phyloP scores from a whole-genome alignment of 1,140 invertebrate genomes.

The Ceratitis capitata region DNA sequence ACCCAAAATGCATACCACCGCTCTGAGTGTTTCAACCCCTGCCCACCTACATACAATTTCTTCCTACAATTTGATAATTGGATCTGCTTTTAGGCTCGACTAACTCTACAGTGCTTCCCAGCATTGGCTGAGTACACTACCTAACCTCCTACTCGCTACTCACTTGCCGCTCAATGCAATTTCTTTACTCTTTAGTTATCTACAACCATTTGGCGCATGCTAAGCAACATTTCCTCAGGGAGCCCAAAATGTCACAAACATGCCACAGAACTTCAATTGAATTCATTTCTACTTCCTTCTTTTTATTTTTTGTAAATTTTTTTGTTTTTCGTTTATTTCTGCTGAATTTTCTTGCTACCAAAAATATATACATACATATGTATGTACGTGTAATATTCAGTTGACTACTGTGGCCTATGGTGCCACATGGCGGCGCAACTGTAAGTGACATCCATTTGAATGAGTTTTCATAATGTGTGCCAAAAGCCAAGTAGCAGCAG shows the following conservation, averaged over 20 bases:
- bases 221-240: background rate
- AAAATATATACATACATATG: background rate
- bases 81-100: background rate
- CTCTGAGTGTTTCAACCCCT: background rate
- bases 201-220: background rate
- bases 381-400: too few species aligned
- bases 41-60: background rate
- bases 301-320: background rate
- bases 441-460: background rate
- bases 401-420: background rate
- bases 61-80: background rate
- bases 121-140: background rate
- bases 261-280: constrained; percentile 14
- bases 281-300: background rate
- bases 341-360: background rate
- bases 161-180: background rate
- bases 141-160: background rate
- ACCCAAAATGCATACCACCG: background rate
- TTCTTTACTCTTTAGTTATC: background rate
- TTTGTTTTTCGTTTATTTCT: background rate
- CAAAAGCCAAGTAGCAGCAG: background rate
- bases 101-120: background rate
- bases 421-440: too few species aligned
- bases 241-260: background rate
- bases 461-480: background rate